A percentile compares a stretch with the other conserved stretches of the same genome.
Conservation (phyloP, 1,140 invertebrate genomes). For the Microplitis demolitor region DNA sequence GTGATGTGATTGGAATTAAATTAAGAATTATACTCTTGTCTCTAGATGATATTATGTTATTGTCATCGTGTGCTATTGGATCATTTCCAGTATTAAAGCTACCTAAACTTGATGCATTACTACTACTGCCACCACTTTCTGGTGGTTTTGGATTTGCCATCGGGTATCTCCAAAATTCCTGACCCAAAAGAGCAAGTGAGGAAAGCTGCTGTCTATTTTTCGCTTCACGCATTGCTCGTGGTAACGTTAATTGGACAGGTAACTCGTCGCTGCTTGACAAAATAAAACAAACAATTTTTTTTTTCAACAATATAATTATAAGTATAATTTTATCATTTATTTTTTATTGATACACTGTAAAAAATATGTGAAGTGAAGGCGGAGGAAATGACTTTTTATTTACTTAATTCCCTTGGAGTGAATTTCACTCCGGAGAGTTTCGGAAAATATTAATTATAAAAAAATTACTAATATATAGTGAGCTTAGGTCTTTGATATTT, state of each 20-base stretch:
- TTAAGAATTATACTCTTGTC: constrained; percentile 76
- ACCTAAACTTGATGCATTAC: constrained; percentile 58
- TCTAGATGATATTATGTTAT: constrained; percentile 50
- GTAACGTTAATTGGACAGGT: constrained; percentile 86
- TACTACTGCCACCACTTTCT: constrained; percentile 54
- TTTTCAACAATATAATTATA: background rate
- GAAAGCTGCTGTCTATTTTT: constrained; percentile 88
- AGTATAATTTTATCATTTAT: background rate
- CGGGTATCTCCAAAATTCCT: constrained; percentile 91
- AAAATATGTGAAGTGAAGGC: too few species aligned
- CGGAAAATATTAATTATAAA: too few species aligned
- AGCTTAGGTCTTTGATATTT: too few species aligned
- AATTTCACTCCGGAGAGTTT: too few species aligned
- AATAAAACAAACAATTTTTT: background rate
- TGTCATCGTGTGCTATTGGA: constrained; percentile 46
- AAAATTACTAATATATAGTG: too few species aligned
- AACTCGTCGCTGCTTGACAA: constrained; percentile 81
- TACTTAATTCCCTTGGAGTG: too few species aligned
- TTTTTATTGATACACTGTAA: too few species aligned
- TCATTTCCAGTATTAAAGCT: constrained; percentile 58
- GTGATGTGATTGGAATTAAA: constrained; percentile 69
- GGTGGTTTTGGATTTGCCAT: constrained; percentile 72
- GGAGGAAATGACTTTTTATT: too few species aligned
- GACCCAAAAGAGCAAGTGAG: constrained; percentile 87
- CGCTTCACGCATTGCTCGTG: constrained; percentile 80